A percentile compares a stretch with the other conserved stretches of the same genome.
phyloP scores from a whole-genome alignment of 2,113 vertebrate species.

The Rhegmatorhina hoffmannsi region DNA sequence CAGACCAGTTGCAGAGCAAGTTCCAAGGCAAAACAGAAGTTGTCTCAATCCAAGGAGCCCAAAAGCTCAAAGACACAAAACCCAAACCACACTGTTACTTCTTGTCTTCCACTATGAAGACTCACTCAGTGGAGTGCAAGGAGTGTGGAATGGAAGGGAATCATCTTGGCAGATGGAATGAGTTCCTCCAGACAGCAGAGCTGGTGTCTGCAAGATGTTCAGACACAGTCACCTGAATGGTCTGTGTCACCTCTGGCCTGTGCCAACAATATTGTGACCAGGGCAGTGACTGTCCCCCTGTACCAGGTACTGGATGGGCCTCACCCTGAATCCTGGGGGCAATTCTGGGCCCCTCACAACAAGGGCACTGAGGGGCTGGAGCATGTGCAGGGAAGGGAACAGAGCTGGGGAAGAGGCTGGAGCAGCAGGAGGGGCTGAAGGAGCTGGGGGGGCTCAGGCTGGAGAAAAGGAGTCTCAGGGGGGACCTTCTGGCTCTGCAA shows the following conservation, averaged over 20 bases:
- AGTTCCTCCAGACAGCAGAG: background rate
- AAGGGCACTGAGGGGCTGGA: background rate
- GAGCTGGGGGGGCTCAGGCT: background rate
- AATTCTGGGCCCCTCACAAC: background rate
- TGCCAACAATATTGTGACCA: background rate
- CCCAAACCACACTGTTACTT: background rate
- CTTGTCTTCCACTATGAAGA: background rate
- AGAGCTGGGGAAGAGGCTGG: background rate
- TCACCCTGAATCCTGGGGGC: background rate
- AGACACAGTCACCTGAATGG: background rate
- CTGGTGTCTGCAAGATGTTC: background rate
- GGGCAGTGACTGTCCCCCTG: background rate
- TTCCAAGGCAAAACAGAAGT: background rate
- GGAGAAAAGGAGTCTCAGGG: background rate
- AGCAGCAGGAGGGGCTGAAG: accelerated
- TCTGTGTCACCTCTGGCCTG: background rate
- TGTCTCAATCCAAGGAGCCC: background rate
- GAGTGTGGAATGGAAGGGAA: background rate
- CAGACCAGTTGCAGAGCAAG: background rate
- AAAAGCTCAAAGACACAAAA: background rate
- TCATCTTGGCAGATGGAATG: background rate
- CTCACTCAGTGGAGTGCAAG: background rate
- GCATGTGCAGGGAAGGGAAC: accelerated
- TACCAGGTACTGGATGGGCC: background rate
- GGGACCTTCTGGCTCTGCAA: background rate